phyloP scores from a whole-genome alignment of 1,140 invertebrate species.

The Meteorus sp. region DNA sequence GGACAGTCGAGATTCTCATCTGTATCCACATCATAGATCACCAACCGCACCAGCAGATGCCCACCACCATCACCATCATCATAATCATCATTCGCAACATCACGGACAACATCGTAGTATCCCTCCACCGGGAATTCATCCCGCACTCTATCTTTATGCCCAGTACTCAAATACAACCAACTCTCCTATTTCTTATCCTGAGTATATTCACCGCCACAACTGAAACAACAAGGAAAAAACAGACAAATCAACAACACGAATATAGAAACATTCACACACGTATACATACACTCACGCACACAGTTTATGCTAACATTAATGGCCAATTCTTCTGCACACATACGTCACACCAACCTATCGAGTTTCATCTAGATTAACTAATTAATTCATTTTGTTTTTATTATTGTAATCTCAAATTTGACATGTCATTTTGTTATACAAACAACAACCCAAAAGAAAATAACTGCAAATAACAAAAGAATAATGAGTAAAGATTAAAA shows the following conservation, averaged over 20 bases:
- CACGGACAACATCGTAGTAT: conserved; percentile 33
- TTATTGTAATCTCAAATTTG: too few relatives aligned
- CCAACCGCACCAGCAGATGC: conserved; percentile 36
- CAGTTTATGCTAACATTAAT: conserved; percentile 20
- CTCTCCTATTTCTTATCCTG: conserved; percentile 51
- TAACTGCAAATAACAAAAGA: too few relatives aligned
- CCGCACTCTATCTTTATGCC: conserved; percentile 55
- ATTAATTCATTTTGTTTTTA: too few relatives aligned
- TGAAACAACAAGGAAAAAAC: too few relatives aligned
- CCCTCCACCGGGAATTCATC: conserved; percentile 52
- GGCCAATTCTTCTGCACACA: not conserved
- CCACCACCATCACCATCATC: conserved; percentile 31
- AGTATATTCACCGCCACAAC: conserved; percentile 55
- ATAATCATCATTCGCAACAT: conserved; percentile 30
- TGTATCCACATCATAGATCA: conserved; percentile 45
- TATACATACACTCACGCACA: too few relatives aligned
- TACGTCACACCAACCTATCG: too few relatives aligned
- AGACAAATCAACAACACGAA: too few relatives aligned
- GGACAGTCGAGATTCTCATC: conserved; percentile 44
- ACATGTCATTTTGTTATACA: too few relatives aligned
- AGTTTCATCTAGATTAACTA: too few relatives aligned
- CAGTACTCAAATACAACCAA: conserved; percentile 52
- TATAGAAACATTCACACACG: too few relatives aligned
- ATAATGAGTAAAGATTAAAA: too few relatives aligned
- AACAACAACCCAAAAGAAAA: too few relatives aligned